phyloP scores from a whole-genome alignment of 2,113 vertebrate species.

The Solea senegalensis region DNA sequence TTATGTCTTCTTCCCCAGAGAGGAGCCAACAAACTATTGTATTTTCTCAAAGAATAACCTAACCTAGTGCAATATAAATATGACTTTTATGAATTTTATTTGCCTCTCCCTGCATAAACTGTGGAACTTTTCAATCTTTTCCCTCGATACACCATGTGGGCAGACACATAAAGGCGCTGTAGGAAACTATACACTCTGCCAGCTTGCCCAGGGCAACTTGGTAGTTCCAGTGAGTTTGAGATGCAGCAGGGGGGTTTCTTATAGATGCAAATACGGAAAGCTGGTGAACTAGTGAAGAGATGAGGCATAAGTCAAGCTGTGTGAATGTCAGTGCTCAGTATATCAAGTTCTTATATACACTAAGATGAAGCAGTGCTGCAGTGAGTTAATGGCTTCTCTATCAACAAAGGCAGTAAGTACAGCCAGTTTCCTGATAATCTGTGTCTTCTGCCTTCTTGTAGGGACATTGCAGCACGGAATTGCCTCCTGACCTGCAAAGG shows the following conservation, averaged over 20 bases:
- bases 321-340: background rate
- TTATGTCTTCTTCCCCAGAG: constrained; percentile 30
- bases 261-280: constrained; percentile 45
- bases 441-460: constrained; percentile 61
- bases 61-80: constrained; percentile 50
- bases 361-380: no score
- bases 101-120: constrained; percentile 19
- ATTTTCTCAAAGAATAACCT: constrained; percentile 32
- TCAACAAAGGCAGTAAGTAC: no score
- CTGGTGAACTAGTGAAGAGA: constrained; percentile 18
- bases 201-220: constrained; percentile 24
- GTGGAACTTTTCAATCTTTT: constrained; percentile 41
- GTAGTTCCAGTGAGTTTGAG: constrained; percentile 27
- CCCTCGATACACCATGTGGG: constrained; percentile 44
- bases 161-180: constrained; percentile 43
- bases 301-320: background rate
- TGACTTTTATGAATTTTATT: constrained; percentile 37
- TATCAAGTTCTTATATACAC: background rate
- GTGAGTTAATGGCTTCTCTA: background rate
- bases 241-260: constrained; percentile 10
- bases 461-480: constrained; percentile 97
- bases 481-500: constrained; percentile 96
- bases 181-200: constrained; percentile 33
- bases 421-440: background rate
- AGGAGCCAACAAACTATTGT: constrained; percentile 19